phyloP scores from a whole-genome alignment of 1,140 invertebrate genomes.

The Conus ventricosus region DNA sequence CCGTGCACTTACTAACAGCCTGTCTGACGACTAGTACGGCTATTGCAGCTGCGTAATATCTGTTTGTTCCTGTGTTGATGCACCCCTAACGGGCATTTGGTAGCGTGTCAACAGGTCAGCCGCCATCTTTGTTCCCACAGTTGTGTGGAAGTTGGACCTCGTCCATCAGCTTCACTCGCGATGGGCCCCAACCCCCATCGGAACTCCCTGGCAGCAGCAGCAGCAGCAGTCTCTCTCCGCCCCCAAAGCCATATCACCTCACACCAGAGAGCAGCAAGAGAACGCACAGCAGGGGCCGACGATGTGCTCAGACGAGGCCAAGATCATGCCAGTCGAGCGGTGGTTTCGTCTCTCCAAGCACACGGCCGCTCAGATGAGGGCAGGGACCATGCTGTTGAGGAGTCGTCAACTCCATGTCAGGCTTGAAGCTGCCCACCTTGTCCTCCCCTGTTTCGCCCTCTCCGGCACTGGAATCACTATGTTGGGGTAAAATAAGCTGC shows the following conservation, averaged over 20 bases:
- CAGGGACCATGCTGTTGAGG: background rate
- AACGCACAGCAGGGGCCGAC: background rate
- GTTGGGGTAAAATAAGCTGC: no score
- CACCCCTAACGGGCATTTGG: no score
- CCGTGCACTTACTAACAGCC: no score
- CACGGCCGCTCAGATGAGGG: background rate
- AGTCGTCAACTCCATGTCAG: background rate
- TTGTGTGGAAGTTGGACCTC: background rate
- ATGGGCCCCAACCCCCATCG: background rate
- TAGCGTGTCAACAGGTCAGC: background rate
- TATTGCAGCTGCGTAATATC: no score
- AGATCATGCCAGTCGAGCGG: background rate
- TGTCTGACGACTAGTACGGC: no score
- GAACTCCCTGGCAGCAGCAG: background rate
- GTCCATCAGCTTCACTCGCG: background rate
- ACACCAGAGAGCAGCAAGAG: background rate
- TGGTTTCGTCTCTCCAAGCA: background rate
- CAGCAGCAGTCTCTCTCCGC: background rate
- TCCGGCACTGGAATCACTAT: background rate
- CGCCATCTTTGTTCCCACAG: background rate
- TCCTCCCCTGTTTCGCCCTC: background rate
- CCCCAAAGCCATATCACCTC: background rate
- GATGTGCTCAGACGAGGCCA: constrained; percentile 5
- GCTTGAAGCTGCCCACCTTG: background rate
- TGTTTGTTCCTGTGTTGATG: no score